Percentiles rank a stretch among this genome's conserved stretches.
Evolutionary conservation across 2,113 vertebrate genomes (phyloP).

Genomic region (Progne subis): DNA sequence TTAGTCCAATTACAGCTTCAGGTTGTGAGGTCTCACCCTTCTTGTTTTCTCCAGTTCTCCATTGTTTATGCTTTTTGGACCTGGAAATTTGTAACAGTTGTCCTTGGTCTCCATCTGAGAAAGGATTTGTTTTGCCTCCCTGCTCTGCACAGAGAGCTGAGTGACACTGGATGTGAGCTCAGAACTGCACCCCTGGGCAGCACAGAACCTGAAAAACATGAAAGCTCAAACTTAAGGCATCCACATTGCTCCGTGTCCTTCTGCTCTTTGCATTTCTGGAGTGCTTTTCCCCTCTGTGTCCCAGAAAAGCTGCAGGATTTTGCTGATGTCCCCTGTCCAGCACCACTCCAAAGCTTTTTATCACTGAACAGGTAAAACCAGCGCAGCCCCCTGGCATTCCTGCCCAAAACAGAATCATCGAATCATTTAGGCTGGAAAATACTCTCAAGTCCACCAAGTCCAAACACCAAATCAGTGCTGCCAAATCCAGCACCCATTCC

Average conservation of each 20-base stretch:
- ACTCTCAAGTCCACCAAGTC: fast-evolving
- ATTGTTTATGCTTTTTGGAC: not conserved
- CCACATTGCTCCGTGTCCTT: not conserved
- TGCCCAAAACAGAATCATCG: not conserved
- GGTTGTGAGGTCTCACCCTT: not conserved
- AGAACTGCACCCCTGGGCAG: not conserved
- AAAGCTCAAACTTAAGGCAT: not conserved
- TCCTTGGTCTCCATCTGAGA: not conserved
- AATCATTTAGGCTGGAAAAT: not conserved
- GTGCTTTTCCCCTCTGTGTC: fast-evolving
- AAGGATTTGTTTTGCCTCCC: not conserved
- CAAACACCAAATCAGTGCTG: not conserved
- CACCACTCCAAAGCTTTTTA: not conserved
- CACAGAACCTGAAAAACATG: not conserved
- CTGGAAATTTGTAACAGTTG: not conserved
- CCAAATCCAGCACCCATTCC: not conserved
- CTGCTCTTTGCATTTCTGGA: not conserved
- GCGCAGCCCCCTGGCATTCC: not conserved
- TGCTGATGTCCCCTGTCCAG: not conserved
- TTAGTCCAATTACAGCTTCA: not conserved
- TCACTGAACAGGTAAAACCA: not conserved
- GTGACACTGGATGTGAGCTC: not conserved
- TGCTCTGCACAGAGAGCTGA: not conserved
- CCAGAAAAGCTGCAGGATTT: not conserved
- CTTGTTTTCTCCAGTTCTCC: not conserved